Evolutionary conservation across 2,113 vertebrate genomes (phyloP).

Genomic region (Peucedramus taeniatus): DNA sequence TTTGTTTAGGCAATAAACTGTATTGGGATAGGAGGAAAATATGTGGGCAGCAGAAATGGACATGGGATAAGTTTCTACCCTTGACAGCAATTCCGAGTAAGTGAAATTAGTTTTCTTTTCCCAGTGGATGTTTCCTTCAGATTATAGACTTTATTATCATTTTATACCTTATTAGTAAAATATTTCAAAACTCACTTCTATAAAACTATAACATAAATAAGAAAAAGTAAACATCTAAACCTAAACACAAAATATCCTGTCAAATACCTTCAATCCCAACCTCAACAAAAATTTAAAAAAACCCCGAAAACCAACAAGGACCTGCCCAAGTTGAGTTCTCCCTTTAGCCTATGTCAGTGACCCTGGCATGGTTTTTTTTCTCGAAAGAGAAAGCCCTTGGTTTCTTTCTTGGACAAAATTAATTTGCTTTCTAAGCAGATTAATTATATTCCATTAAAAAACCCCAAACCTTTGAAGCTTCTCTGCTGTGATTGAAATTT

Average conservation of each 20-base stretch:
- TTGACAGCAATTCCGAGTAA: background rate
- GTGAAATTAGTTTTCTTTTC: background rate
- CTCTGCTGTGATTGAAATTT: background rate
- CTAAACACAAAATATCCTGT: too few relatives aligned
- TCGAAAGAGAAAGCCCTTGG: background rate
- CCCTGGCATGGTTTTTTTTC: rapidly evolving
- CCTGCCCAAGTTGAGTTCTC: background rate
- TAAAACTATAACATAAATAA: too few relatives aligned
- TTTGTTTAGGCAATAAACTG: background rate
- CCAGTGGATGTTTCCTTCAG: background rate
- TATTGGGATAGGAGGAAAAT: background rate
- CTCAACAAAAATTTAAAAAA: too few relatives aligned
- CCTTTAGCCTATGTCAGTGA: background rate
- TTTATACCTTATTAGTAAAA: too few relatives aligned
- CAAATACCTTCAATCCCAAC: too few relatives aligned
- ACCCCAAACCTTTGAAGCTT: background rate
- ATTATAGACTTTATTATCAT: too few relatives aligned
- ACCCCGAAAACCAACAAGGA: too few relatives aligned
- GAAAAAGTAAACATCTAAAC: too few relatives aligned
- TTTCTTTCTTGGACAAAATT: background rate
- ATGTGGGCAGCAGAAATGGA: background rate
- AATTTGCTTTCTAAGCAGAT: background rate
- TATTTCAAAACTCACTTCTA: too few relatives aligned
- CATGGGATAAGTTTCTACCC: background rate
- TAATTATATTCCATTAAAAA: background rate